Evolutionary conservation across 1,140 invertebrate genomes (phyloP).

Genomic region (Gonioctena quinquepunctata): DNA sequence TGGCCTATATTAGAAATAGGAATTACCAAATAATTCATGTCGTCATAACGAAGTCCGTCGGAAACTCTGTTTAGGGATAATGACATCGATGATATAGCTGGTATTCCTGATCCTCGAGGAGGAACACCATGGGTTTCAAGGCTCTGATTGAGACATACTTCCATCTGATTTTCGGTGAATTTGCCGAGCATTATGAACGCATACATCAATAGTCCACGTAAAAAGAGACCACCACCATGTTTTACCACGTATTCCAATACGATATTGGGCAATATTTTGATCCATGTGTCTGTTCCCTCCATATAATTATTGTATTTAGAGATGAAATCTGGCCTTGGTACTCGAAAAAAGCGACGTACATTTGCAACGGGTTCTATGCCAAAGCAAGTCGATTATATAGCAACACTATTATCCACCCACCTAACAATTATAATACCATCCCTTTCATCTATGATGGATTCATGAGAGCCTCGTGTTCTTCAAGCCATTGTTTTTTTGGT

Average conservation of each 20-base stretch:
- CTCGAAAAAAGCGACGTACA: constrained; percentile 6
- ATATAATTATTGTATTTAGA: constrained; percentile 4
- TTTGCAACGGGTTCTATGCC: constrained; percentile 17
- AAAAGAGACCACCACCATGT: not conserved
- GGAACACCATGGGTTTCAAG: not conserved
- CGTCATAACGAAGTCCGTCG: constrained; percentile 2
- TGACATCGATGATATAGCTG: not conserved
- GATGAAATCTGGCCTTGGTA: not conserved
- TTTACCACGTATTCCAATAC: constrained; percentile 1
- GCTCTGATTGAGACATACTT: constrained; percentile 13
- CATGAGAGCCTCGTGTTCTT: too few species aligned
- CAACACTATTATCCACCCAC: too few species aligned
- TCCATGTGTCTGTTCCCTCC: not conserved
- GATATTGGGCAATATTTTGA: constrained; percentile 13
- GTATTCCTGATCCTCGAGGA: not conserved
- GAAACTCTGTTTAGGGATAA: constrained; percentile 17
- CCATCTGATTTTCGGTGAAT: not conserved
- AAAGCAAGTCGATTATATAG: not conserved
- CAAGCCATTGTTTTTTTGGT: too few species aligned
- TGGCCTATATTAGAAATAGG: too few species aligned
- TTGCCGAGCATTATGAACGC: constrained; percentile 10
- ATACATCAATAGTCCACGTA: constrained; percentile 3
- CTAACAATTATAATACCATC: too few species aligned
- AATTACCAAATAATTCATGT: not conserved
- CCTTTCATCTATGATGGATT: too few species aligned